phyloP scores from a whole-genome alignment of 2,113 vertebrate species.

The Corvus moneduloides region DNA sequence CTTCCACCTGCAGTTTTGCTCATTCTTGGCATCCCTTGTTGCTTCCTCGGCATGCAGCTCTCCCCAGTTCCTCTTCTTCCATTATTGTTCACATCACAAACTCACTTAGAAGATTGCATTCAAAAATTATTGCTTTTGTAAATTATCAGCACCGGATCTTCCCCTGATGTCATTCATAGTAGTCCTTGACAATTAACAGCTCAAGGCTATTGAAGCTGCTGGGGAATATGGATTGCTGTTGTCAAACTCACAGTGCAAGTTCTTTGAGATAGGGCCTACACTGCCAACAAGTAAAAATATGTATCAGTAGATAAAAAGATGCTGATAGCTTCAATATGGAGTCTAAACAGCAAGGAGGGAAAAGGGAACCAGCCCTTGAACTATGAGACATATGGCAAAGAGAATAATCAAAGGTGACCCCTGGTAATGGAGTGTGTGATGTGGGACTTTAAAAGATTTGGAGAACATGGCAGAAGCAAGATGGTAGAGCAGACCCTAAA shows the following conservation, averaged over 20 bases:
- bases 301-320: neutral
- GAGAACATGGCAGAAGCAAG: neutral
- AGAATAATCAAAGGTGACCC: neutral
- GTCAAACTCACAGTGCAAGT: neutral
- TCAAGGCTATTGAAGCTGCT: neutral
- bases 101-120: neutral
- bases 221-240: neutral
- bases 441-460: neutral
- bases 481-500: neutral
- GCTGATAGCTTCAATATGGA: neutral
- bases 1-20: neutral
- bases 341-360: neutral
- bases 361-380: neutral
- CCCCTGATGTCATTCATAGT: neutral
- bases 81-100: neutral
- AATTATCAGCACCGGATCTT: neutral
- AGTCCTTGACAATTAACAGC: neutral
- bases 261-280: neutral
- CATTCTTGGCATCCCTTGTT: neutral
- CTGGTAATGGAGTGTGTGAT: neutral
- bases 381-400: neutral
- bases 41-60: neutral
- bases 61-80: neutral
- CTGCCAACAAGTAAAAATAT: neutral
- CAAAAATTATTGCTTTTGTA: neutral